Base-by-base conservation (phyloP, 2,888 invertebrate species). In the Athalia rosae region DNA sequence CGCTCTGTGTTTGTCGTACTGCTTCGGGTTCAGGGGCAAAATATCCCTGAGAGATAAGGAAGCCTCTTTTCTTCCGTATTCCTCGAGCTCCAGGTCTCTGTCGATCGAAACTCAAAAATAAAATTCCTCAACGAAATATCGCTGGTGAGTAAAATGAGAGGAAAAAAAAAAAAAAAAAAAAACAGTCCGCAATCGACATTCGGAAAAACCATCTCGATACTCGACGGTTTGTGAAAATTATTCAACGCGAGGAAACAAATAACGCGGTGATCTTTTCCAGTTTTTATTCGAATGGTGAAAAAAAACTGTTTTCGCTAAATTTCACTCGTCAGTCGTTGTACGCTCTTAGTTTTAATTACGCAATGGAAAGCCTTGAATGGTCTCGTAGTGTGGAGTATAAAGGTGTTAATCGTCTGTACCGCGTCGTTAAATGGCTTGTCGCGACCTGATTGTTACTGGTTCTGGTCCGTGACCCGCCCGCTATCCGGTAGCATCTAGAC, bases 1-100 rank as follows among this genome's bases (percentile, higher is more conserved):
- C 0, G 97, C 96, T 79, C 96, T 92, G 91, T 97, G 97, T 91
- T 97, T 97, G 89, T 97, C 97, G 86, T 97, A 97, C 81, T 95
- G 94, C 90, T 96, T 97, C 56, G 95, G 94, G 86, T 95, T 95
- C 79, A 95, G 92, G 1, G 97, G 97, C 74, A 97, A 90, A 84
- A 97, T 97, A 88, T 97, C 97, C 63, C 94, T 92, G n/a, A 97
- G 91, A 11, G 96, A 96, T 79, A 97, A 90, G 83, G 94, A 94
- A 56, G 91, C 92, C 89, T 95, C 94, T 81, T 89, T 89, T 74
- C 88, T 85, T 28, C 87, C 88, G 78, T 89, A 89, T 76, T 89
- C 88, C 81, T 89, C 88, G 79, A 87, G 81, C 66, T 89, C 89
- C 83, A 87, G 84, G 83, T 89, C 88, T 82, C 89, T 89, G 85